phyloP scores from a whole-genome alignment of 2,113 vertebrate species.

The Coptodon rendalli region DNA sequence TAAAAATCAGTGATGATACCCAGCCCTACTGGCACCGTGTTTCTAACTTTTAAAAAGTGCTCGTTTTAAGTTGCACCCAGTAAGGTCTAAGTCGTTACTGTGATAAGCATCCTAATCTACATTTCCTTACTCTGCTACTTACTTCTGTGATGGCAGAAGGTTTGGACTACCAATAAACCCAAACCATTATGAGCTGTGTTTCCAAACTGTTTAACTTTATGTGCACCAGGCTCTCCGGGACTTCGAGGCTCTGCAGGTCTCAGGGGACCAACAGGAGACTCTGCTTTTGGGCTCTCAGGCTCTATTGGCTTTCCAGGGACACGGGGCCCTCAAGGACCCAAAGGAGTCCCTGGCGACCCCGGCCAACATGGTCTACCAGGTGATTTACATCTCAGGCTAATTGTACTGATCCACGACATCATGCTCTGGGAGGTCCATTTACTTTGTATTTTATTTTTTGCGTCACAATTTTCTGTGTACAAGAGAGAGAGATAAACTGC shows the following conservation, averaged over 20 bases:
- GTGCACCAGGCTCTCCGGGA: conserved; percentile 45
- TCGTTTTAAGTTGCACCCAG: background rate
- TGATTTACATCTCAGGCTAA: background rate
- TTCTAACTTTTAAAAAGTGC: background rate
- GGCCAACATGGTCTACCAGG: conserved; percentile 45
- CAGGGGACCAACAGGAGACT: conserved; percentile 53
- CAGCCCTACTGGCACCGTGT: background rate
- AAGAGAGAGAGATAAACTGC: background rate
- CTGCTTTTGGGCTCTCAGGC: conserved; percentile 36
- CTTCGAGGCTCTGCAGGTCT: conserved; percentile 49
- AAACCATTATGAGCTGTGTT: background rate
- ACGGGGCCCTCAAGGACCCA: conserved; percentile 54
- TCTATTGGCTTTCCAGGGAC: conserved; percentile 43
- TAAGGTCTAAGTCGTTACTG: background rate
- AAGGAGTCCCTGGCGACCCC: conserved; percentile 62
- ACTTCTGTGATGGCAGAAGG: background rate
- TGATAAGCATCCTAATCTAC: background rate
- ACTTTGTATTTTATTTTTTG: background rate
- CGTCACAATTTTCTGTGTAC: background rate
- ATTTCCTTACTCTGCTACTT: background rate
- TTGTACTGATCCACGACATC: background rate
- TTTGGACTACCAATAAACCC: background rate
- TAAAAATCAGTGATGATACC: background rate
- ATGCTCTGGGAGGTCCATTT: background rate
- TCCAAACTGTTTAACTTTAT: background rate